A percentile compares a stretch with the other conserved stretches of the same genome.
phyloP scores from a whole-genome alignment of 2,888 invertebrate species.

The Dichetophora obliterata region DNA sequence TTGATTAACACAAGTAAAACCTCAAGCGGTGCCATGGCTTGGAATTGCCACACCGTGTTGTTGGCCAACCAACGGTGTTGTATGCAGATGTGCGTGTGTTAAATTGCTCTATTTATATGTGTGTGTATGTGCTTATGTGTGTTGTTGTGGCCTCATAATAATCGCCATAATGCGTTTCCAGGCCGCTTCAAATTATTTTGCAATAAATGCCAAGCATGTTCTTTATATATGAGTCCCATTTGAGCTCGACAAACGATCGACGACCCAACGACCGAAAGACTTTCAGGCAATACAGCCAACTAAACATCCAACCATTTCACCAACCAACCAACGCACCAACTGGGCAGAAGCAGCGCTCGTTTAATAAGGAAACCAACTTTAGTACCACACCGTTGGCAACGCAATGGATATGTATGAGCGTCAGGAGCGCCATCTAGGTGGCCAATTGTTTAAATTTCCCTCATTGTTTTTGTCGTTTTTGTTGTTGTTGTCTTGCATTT shows the following conservation, averaged over 20 bases:
- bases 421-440: conserved; percentile 13
- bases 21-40: not conserved
- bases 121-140: not conserved
- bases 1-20: conserved; percentile 19
- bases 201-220: conserved; percentile 32
- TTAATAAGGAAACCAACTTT: conserved; percentile 2
- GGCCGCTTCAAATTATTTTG: conserved; percentile 33
- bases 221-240: conserved; percentile 8
- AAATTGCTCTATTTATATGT: not conserved
- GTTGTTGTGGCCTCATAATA: conserved; percentile 5
- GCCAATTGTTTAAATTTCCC: conserved; percentile 7
- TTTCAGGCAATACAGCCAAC: not conserved
- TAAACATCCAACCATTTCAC: too few species aligned
- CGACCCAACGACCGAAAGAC: not conserved
- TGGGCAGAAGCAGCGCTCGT: not conserved
- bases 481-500: conserved; percentile 14
- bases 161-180: conserved; percentile 27
- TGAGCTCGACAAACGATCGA: not conserved
- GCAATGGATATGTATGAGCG: conserved; percentile 27
- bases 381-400: not conserved
- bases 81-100: not conserved
- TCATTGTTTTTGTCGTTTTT: conserved; percentile 4
- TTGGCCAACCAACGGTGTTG: not conserved
- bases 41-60: not conserved
- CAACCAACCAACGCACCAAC: not conserved